Evolutionary conservation across 2,888 invertebrate species (phyloP).

Genomic region (Athetis lepigone): DNA sequence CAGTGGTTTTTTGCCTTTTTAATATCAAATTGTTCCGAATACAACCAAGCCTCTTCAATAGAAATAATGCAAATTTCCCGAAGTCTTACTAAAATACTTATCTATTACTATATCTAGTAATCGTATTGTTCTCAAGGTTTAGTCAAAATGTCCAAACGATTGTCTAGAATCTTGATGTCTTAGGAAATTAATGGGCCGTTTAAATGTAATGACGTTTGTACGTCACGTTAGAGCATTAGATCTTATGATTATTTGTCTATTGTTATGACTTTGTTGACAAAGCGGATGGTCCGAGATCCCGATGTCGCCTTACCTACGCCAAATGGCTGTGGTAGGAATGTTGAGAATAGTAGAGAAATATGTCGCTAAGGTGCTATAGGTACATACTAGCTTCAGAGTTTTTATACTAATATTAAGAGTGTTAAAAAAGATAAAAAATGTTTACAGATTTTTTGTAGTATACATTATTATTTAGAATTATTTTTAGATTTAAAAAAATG

Average conservation of each 20-base stretch:
- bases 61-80: no score
- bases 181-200: constrained; percentile 26
- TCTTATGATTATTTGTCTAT: constrained; percentile 29
- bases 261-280: constrained; percentile 35
- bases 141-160: constrained; percentile 7
- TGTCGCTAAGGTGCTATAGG: background rate
- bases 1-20: no score
- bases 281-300: background rate
- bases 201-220: constrained; percentile 37
- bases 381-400: no score
- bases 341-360: no score
- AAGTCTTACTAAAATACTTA: constrained; percentile 9
- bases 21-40: no score
- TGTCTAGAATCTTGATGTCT: background rate
- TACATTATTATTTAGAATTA: no score
- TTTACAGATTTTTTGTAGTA: no score
- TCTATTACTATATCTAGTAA: constrained; percentile 18
- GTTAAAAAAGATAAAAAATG: no score
- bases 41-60: no score
- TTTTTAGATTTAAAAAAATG: no score
- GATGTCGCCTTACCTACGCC: background rate
- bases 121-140: constrained; percentile 18
- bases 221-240: constrained; percentile 28
- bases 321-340: no score
- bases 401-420: no score